Evolutionary conservation across 1,140 invertebrate species (phyloP).

Genomic region (Euura saliciscinereae): DNA sequence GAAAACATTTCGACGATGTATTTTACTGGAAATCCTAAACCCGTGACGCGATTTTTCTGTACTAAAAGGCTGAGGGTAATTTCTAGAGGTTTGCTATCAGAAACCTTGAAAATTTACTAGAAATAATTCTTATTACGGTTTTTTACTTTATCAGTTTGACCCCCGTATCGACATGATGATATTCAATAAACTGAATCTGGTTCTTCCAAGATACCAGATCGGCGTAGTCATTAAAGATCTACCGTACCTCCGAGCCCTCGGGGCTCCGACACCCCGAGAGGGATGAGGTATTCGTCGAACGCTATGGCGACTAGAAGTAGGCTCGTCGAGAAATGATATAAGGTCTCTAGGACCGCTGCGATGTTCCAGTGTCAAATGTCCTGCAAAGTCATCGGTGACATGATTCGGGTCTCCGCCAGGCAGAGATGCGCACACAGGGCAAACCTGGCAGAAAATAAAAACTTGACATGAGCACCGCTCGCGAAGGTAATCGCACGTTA

Average conservation of each 20-base stretch:
- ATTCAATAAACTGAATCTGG: not conserved
- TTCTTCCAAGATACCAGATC: no score
- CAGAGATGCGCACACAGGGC: conserved; percentile 94
- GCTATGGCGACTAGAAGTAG: conserved; percentile 78
- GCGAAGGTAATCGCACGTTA: not conserved
- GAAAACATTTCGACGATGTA: no score
- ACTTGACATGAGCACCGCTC: not conserved
- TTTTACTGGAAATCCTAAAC: no score
- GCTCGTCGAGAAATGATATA: conserved; percentile 90
- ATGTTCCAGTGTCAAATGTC: conserved; percentile 94
- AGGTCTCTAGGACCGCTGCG: conserved; percentile 84
- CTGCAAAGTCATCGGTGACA: conserved; percentile 96
- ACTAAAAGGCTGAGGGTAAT: no score
- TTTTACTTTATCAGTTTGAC: no score
- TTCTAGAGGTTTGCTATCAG: no score
- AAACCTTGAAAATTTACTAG: no score
- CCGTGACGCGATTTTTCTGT: no score
- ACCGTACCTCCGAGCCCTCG: conserved; percentile 69
- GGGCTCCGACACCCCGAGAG: conserved; percentile 75
- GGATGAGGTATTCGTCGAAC: conserved; percentile 87
- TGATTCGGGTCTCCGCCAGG: conserved; percentile 97
- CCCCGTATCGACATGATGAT: not conserved
- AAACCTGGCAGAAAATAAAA: conserved; percentile 67
- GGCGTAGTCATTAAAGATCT: not conserved
- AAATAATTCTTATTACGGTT: no score